These are phyloP conservation scores for Archivesica marissinica DNA, from an alignment of 1,140 invertebrate species.

Conservation along the genomic window DNA sequence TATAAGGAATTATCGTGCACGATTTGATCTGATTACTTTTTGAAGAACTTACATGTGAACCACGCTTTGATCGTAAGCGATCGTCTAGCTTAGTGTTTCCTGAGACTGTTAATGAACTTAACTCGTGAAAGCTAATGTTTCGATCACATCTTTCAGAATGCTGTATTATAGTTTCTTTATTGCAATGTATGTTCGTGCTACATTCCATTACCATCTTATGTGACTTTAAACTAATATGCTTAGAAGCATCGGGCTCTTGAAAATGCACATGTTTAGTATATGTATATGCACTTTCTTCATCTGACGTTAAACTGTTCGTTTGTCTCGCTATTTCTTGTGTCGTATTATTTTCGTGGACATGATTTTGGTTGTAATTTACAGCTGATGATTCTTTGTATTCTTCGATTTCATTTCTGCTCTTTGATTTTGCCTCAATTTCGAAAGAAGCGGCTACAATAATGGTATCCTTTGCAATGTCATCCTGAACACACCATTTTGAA, in stretches of 20 bases:
- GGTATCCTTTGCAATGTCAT: neutral
- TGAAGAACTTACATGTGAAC: conserved; percentile 4
- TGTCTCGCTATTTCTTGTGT: neutral
- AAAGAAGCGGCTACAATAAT: neutral
- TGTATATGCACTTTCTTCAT: neutral
- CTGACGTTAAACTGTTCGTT: neutral
- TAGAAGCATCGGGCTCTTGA: neutral
- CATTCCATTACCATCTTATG: conserved; percentile 17
- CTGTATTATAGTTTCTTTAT: neutral
- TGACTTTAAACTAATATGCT: neutral
- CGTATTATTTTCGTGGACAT: no score
- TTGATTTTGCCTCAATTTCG: neutral
- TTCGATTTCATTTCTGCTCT: no score
- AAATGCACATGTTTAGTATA: conserved; percentile 18
- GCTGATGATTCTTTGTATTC: no score
- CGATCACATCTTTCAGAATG: neutral
- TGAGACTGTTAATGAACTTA: neutral
- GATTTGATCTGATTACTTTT: neutral
- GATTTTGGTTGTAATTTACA: neutral
- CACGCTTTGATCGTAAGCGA: neutral
- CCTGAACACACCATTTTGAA: neutral
- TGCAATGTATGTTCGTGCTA: neutral
- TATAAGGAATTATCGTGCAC: neutral
- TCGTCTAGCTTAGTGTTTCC: neutral
- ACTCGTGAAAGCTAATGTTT: neutral